Percentiles rank a stretch among this genome's conserved stretches.
Conservation (phyloP, 2,113 vertebrate genomes). For the Nesoenas mayeri region DNA sequence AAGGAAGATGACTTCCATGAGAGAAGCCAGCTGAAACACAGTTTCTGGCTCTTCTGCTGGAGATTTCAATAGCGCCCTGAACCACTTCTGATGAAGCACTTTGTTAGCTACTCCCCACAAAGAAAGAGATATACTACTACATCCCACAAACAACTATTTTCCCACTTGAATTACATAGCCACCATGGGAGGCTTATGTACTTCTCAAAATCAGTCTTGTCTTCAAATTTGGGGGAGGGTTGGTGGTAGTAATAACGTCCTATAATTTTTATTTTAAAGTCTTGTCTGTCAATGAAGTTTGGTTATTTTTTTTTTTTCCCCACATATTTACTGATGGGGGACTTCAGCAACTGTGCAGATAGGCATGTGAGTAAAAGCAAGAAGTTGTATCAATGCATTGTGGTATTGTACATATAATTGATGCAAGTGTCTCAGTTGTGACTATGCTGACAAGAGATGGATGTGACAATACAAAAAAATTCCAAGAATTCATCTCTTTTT, state of each 20-base stretch:
- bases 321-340: not conserved
- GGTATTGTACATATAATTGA: not conserved
- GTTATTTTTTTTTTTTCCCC: not conserved
- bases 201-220: not conserved
- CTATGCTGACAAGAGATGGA: not conserved
- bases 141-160: not conserved
- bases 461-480: not conserved
- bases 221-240: not conserved
- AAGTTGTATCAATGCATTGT: not conserved
- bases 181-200: too few species aligned
- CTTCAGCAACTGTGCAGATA: not conserved
- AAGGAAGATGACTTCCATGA: not conserved
- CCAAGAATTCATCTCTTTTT: not conserved
- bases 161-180: not conserved
- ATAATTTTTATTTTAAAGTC: not conserved
- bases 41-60: not conserved
- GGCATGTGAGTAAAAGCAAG: not conserved
- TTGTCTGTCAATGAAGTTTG: not conserved
- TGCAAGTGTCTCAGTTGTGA: not conserved
- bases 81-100: not conserved
- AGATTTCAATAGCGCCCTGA: not conserved
- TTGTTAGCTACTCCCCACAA: not conserved
- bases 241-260: accelerated
- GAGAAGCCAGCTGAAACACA: not conserved
- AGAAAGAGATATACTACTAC: not conserved